Conservation (phyloP, 1,140 invertebrate species). For the Drosophila auraria region DNA sequence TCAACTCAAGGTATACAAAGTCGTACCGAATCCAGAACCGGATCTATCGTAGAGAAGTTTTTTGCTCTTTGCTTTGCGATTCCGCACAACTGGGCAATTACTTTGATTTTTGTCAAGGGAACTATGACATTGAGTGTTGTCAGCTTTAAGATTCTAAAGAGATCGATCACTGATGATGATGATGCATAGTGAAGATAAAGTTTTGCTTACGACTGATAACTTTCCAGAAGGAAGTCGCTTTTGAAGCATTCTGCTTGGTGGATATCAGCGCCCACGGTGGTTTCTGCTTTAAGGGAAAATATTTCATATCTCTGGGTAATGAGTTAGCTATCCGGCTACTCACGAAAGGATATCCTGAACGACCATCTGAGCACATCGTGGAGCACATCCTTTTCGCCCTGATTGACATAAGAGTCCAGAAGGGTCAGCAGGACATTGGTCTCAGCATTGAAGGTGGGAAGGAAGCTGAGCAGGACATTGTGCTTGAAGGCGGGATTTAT, state of each 20-base stretch:
- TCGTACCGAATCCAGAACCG: too few relatives aligned
- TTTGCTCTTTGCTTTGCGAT: not conserved
- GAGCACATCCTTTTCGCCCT: conserved; percentile 33
- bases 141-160: not conserved
- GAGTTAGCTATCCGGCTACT: not conserved
- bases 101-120: not conserved
- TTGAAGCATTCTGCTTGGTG: conserved; percentile 6
- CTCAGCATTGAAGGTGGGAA: conserved; percentile 64
- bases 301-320: not conserved
- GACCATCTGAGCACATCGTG: conserved; percentile 44
- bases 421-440: conserved; percentile 24
- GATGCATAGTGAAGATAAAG: too few relatives aligned
- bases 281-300: conserved; percentile 31
- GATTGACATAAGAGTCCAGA: conserved; percentile 27
- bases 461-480: conserved; percentile 60
- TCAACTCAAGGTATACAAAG: too few relatives aligned
- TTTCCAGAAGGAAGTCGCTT: conserved; percentile 3
- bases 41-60: not conserved
- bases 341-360: conserved; percentile 51
- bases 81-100: not conserved
- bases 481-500: conserved; percentile 63
- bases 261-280: conserved; percentile 52
- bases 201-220: conserved; percentile 36
- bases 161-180: too few relatives aligned
- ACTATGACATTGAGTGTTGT: not conserved